phyloP scores from a whole-genome alignment of 2,888 invertebrate genomes.

The Ditula angustiorana region DNA sequence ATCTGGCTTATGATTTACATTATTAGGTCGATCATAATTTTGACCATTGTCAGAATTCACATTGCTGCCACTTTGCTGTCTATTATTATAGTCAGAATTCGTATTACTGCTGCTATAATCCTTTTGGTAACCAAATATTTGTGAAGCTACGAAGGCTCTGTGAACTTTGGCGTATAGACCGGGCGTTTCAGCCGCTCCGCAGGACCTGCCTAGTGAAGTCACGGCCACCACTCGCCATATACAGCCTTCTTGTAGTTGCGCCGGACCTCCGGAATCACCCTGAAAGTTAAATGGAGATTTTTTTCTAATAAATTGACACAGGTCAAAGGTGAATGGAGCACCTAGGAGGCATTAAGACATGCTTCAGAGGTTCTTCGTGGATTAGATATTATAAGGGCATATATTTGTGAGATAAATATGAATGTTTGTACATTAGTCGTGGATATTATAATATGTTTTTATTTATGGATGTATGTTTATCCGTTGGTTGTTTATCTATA shows the following conservation, averaged over 20 bases:
- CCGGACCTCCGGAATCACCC: slow-evolving; percentile 80
- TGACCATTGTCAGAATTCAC: not conserved
- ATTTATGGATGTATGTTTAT: too few species aligned
- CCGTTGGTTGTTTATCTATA: too few species aligned
- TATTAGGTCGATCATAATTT: slow-evolving; percentile 3
- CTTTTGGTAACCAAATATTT: slow-evolving; percentile 42
- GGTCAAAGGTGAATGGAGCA: too few species aligned
- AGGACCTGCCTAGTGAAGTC: slow-evolving; percentile 73
- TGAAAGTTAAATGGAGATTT: slow-evolving; percentile 47
- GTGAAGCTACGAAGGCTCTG: slow-evolving; percentile 50
- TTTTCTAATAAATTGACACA: too few species aligned
- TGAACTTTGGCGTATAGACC: slow-evolving; percentile 69
- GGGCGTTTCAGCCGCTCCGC: slow-evolving; percentile 72
- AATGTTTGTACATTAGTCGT: too few species aligned
- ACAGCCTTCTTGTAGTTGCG: slow-evolving; percentile 74
- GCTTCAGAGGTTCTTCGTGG: too few species aligned
- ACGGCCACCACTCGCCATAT: slow-evolving; percentile 73
- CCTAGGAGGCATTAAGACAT: too few species aligned
- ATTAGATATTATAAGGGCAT: too few species aligned
- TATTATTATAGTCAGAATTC: not conserved
- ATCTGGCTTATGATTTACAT: slow-evolving; percentile 20
- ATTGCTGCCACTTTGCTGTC: not conserved
- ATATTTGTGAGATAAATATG: too few species aligned
- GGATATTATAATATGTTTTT: too few species aligned
- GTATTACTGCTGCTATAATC: not conserved